Evolutionary conservation across 2,888 invertebrate genomes (phyloP), one percentile per base, ranked within the genome.

Genomic region (Oscheius sp.): DNA sequence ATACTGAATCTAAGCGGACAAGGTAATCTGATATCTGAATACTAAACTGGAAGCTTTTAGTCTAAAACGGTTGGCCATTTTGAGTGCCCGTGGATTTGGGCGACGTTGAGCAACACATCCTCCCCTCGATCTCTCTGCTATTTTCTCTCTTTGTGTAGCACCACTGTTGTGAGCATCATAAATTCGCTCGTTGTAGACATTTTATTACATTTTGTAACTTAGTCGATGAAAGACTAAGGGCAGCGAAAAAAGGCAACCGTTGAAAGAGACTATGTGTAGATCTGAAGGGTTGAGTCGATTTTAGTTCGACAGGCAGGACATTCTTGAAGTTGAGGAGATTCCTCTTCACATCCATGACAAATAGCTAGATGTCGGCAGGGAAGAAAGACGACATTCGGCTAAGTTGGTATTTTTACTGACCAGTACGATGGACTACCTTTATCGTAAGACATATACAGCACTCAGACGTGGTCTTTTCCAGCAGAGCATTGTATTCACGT

Each of bases 361-460:
- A 74, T 67, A 38, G 71, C 70, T 44, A 77, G 41, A 66, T 77
- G 77, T 28, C 71, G 69, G 45, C 77, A 74, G n/a, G 77, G 77
- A 45, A 73, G 38, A 57, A 77, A 77, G 20, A 77, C 74, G 41
- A 74, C 68, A 14, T 72, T 72, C n/a, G 77, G 77, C 70, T 72
- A 41, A 32, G 70, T 61, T 30, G 9, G 3, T 1, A 5, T 2
- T n/a, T 26, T 12, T 5, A 24, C 22, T 38, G 14, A 26, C 24
- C 33, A 24, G 36, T 8, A 33, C 6, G 24, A 45, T 12, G 24
- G 12, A 6, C 5, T 68, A 71, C 71, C 57, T 73, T 75, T 2
- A 68, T 73, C 4, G 68, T 71, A 26, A 75, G 44, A 68, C 75
- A 75, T 24, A 75, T 75, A 44, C 75, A 75, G 47, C 75, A 75